phyloP scores from a whole-genome alignment of 2,888 invertebrate species.

The Tenthredo distinguenda region DNA sequence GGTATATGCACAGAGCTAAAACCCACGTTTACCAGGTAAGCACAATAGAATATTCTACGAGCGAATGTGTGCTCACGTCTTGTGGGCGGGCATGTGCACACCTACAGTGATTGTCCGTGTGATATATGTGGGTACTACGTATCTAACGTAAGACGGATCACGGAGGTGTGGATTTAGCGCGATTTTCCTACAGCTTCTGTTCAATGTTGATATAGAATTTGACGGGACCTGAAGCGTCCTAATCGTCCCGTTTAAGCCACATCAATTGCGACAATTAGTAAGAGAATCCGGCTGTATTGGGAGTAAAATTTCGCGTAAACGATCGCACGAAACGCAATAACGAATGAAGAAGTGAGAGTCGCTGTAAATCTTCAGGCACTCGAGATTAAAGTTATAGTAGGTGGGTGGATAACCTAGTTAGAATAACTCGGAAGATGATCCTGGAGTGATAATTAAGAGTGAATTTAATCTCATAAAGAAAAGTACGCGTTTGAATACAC shows the following conservation, averaged over 20 bases:
- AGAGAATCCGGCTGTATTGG: no score
- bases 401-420: neutral
- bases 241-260: neutral
- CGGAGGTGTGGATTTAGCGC: no score
- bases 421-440: neutral
- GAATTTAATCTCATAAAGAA: neutral
- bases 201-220: neutral
- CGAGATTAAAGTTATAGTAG: no score
- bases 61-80: conserved; percentile 44
- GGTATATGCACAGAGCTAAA: neutral
- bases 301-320: no score
- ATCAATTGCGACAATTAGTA: no score
- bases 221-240: neutral
- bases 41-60: conserved; percentile 45
- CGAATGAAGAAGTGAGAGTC: no score
- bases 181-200: neutral
- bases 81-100: neutral
- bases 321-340: no score
- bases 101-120: conserved; percentile 29
- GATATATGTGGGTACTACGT: neutral
- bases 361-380: no score
- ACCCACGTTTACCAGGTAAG: conserved; percentile 36
- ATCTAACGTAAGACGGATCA: no score
- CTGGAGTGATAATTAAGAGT: neutral
- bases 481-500: neutral